phyloP scores from a whole-genome alignment of 2,113 vertebrate species.

The Oreocharis arfaki region DNA sequence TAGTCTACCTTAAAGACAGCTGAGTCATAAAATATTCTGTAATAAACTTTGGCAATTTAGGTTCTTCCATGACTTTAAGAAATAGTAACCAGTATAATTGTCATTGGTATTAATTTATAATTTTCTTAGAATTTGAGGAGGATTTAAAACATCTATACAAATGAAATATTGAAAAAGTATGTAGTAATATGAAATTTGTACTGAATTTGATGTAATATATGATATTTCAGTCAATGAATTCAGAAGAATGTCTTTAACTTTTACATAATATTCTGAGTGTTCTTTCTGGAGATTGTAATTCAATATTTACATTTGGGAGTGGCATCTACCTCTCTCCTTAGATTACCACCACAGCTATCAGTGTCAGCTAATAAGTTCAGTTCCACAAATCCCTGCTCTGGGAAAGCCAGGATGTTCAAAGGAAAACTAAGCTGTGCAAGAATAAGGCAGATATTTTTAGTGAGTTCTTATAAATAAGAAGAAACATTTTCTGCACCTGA shows the following conservation, averaged over 20 bases:
- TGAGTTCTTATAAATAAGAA: not conserved
- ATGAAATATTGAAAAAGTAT: not conserved
- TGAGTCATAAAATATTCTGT: not conserved
- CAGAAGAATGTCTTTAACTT: not conserved
- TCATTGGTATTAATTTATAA: not conserved
- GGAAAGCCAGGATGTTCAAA: not conserved
- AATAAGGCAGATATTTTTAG: not conserved
- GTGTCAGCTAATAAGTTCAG: not conserved
- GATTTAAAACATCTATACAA: not conserved
- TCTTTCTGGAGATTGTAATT: not conserved
- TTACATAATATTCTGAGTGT: not conserved
- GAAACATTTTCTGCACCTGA: not conserved
- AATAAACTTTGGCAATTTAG: not conserved
- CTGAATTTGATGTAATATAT: not conserved
- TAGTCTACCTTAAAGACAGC: not conserved
- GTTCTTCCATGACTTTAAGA: not conserved
- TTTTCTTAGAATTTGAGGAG: not conserved
- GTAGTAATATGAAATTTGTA: not conserved
- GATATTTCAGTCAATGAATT: not conserved
- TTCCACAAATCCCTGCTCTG: not conserved
- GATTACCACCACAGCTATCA: not conserved
- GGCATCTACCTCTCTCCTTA: not conserved
- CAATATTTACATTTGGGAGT: not conserved
- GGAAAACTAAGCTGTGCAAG: not conserved
- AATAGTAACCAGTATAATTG: not conserved